Evolutionary conservation across 2,888 invertebrate species (phyloP), one percentile per base, ranked within the genome.

Genomic region (Cryptus viduatorius): DNA sequence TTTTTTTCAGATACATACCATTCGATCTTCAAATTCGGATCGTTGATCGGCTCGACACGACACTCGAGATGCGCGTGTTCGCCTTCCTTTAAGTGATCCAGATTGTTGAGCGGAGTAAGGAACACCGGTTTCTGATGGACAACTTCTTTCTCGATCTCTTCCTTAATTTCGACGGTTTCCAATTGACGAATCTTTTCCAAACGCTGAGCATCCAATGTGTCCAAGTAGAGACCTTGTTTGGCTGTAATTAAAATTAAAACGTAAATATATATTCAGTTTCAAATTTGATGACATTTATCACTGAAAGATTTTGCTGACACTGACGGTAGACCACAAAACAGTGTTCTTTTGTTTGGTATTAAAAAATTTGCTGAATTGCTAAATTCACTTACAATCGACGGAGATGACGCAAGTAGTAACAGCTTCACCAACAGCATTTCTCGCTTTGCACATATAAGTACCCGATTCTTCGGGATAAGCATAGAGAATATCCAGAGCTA

Each of bases 381-480:
- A 46, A 53, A 50, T 75, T 73, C 56, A 94, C 95, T 95, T 95
- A 97, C 98, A 97, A 93, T 97, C 96, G 85, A 98, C 98, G 93
- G 96, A 96, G 86, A 99, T 97, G 87, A 97, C 97, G 93, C 98
- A 97, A 83, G 98, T 98, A 87, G 98, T 98, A 77, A 98, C 97
- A 89, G 98, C 99, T 95, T 99, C 98, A 86, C 99, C 99, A 84
- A 97, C 98, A 78, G 97, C 97, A 94, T 99, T 99, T 90, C 97
- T 97, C 67, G 99, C 99, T 94, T 97, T 97, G 95, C 99, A 99
- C 96, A 98, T 98, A 94, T 99, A 99, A 71, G 98, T 98, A 84
- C 99, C 99, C 77, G 98, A 97, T 93, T 99, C 99, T 95, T 99
- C 99, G 53, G 98, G 97, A 93, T 99, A 98, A 64, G 98, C 98